Base-by-base conservation (phyloP, 2,888 invertebrate species). In the Tribolium freemani region DNA sequence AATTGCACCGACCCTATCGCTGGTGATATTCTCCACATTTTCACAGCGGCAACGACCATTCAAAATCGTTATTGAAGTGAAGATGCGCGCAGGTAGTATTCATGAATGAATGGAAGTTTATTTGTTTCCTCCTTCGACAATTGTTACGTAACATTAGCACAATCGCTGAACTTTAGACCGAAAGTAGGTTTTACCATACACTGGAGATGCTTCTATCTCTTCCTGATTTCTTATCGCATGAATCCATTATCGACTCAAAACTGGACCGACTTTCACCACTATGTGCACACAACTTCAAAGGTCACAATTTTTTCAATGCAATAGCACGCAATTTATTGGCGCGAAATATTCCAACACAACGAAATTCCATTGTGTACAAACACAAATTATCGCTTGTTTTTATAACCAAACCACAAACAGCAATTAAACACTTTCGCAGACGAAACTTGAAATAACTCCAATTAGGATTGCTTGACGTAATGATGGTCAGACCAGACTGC, bases 1-100 rank as follows among this genome's bases (percentile, higher is more conserved):
- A 77, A 78, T 77, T 76, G 75, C 72, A 61, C 51, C 73, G 26
- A 54, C 20, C 46, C 20, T 13, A 13, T 54, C 53, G 44, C 44
- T 16, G 16, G 16, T 16, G 16, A 2, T 16, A 16, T 16, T 16
- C 16, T 13, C 31, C 31, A 48, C 16, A 48, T 44, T 58, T 45
- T 58, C 44, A 5, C 44, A 57, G 44, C 57, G 11, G 26, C 51
- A 46, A 16, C 16, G 16, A 31, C 44, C 53, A 64, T 64, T 61
- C 30, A 50, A 61, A 50, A 60, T 60, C 46, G 45, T 60, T 45
- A 46, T 60, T 45, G 10, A 20, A 10, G 58, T 45, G 48, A 48
- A 11, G 16, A 11, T 16, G 6, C 13, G 6, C 48, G 31, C 54
- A 56, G 54, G 54, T 56, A 30, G 45, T 9, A 58, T 11, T 20